Conservation (phyloP, 2,888 invertebrate genomes). For the Chrysopilus asiliformis region DNA sequence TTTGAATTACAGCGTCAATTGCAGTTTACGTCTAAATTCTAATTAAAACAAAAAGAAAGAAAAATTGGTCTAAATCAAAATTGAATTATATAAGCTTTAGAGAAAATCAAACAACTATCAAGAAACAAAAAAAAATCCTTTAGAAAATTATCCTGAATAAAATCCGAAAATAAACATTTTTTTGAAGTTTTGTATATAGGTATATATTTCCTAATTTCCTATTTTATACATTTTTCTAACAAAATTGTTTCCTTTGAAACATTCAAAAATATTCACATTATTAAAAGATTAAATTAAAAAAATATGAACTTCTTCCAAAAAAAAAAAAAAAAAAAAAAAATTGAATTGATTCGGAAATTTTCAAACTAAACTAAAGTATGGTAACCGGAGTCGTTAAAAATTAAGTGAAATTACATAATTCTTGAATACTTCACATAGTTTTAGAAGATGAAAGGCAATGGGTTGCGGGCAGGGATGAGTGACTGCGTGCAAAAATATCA, state of each 20-base stretch:
- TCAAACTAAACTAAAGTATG: not conserved
- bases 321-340: no score
- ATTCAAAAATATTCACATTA: not conserved
- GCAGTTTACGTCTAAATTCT: conserved; percentile 21
- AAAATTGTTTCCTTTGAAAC: not conserved
- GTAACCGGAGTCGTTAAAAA: not conserved
- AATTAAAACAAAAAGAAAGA: no score
- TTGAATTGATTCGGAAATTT: not conserved
- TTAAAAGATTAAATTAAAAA: not conserved
- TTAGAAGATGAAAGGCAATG: no score
- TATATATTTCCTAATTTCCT: not conserved
- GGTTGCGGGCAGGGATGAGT: no score
- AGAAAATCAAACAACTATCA: not conserved
- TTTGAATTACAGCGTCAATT: conserved; percentile 21
- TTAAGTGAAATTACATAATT: not conserved
- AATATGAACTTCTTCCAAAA: no score
- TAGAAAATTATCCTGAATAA: no score
- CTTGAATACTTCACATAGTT: no score
- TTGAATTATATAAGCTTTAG: no score
- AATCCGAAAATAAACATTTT: not conserved
- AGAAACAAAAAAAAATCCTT: conserved; percentile 2
- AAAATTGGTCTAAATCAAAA: no score
- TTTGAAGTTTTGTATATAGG: not conserved
- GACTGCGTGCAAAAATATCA: no score
- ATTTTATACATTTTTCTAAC: not conserved